Conservation (phyloP, 2,113 vertebrate species). For the Nerophis lumbriciformis region DNA sequence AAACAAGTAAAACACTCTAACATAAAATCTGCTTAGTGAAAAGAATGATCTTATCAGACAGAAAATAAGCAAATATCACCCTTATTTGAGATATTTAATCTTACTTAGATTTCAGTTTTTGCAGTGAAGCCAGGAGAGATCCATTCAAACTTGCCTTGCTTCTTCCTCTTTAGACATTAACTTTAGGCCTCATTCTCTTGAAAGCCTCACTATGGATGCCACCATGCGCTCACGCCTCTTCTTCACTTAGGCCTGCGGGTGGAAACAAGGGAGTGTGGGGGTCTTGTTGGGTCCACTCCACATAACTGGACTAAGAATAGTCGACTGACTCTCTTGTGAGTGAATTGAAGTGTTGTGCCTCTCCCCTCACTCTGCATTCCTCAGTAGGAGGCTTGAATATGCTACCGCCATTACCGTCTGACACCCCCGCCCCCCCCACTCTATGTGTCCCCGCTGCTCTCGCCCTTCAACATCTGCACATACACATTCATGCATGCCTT, state of each 20-base stretch:
- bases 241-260: conserved; percentile 19
- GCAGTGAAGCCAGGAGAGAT: conserved; percentile 26
- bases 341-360: conserved; percentile 63
- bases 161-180: conserved; percentile 50
- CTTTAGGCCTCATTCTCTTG: conserved; percentile 39
- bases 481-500: background rate
- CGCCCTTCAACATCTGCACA: conserved; percentile 13
- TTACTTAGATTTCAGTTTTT: too few species aligned
- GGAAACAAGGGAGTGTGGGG: background rate
- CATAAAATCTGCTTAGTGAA: too few species aligned
- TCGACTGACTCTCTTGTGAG: conserved; percentile 44
- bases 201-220: conserved; percentile 22
- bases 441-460: conserved; percentile 29
- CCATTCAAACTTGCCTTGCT: conserved; percentile 31
- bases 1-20: too few species aligned
- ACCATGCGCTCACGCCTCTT: conserved; percentile 18
- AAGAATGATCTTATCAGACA: too few species aligned
- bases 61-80: too few species aligned
- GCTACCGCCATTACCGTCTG: conserved; percentile 48
- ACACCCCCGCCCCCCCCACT: conserved; percentile 14
- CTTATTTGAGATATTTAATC: too few species aligned
- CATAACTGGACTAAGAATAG: conserved; percentile 69
- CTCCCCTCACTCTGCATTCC: conserved; percentile 60
- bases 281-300: conserved; percentile 47
- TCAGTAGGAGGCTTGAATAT: conserved; percentile 68